phyloP scores from a whole-genome alignment of 2,888 invertebrate genomes.

The Operophtera brumata region DNA sequence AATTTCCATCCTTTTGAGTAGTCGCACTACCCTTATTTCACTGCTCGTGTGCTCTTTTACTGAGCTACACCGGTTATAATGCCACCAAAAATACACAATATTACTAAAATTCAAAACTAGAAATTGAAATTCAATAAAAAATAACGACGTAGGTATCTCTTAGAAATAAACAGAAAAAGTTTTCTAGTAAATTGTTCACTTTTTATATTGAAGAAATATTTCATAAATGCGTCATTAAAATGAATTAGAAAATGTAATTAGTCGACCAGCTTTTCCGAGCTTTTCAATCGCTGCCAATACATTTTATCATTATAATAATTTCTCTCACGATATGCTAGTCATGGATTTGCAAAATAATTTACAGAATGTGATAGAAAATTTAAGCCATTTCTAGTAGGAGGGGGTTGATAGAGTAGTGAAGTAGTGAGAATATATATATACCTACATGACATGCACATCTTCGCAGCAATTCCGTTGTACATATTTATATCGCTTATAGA shows the following conservation, averaged over 20 bases:
- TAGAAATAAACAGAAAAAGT: not conserved
- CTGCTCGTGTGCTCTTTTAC: too few relatives aligned
- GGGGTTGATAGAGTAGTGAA: too few relatives aligned
- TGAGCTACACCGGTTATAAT: too few relatives aligned
- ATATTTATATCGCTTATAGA: too few relatives aligned
- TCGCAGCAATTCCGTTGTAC: not conserved
- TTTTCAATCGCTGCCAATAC: slow-evolving; percentile 16
- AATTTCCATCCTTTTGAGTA: too few relatives aligned
- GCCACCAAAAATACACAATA: too few relatives aligned
- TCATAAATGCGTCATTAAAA: slow-evolving; percentile 6
- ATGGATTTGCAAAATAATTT: slow-evolving; percentile 12
- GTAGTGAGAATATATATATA: not conserved
- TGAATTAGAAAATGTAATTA: slow-evolving; percentile 23
- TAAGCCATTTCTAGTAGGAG: not conserved
- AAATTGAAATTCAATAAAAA: too few relatives aligned
- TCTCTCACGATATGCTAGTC: slow-evolving; percentile 22
- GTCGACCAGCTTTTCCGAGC: slow-evolving; percentile 17
- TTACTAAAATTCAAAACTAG: too few relatives aligned
- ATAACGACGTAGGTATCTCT: too few relatives aligned
- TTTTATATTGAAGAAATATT: not conserved
- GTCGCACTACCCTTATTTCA: too few relatives aligned
- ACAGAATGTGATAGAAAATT: slow-evolving; percentile 4
- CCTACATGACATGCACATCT: not conserved
- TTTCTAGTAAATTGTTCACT: not conserved
- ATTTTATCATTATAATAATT: slow-evolving; percentile 23